Evolutionary conservation across 92 coral and sea anemone species (phyloP), one percentile per base, ranked within the genome.

Genomic region (Phenganax subtilis): DNA sequence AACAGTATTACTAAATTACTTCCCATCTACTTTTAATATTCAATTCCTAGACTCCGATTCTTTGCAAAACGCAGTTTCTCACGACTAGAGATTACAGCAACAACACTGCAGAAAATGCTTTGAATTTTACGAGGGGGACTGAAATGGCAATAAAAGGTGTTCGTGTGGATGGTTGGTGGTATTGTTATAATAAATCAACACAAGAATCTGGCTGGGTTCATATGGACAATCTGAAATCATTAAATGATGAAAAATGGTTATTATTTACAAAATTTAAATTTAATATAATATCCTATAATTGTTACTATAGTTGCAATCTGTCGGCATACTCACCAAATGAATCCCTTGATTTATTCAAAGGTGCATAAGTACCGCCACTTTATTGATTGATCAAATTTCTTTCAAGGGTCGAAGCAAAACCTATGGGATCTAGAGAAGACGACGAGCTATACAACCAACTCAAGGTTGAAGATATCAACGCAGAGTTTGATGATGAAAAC

Each of bases 151-250:
- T 76, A 47, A 76, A 58, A 76, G 81, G 81, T 11, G 81, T 76
- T 7, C 69, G 81, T 28, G 30, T 58, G 8, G 81, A 76, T 47
- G 81, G 81, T 44, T 76, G 81, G 81, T 76, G 81, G 81, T 76
- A 17, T 58, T 76, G 81, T 31, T 58, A 10, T 11, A 76, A 76
- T 37, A 76, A 58, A 76, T 7, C 52, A 25, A 76, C 68, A 30
- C 61, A 58, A 14, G 54, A 60, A 57, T 31, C 68, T 17, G 81
- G 69, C 53, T 76, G 81, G 81, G 81, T 76, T 51, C 51, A 20
- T 57, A 60, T 55, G 56, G 81, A 76, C 29, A 3, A 76, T 76
- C 69, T 76, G 9, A 76, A 57, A 37, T 70, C 81, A 15, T 57
- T 27, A 7, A 27, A 54, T 3, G 52, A 60, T 76, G 69, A 76